Base-by-base conservation (phyloP, 2,888 invertebrate species). In the Mythimna vitellina region DNA sequence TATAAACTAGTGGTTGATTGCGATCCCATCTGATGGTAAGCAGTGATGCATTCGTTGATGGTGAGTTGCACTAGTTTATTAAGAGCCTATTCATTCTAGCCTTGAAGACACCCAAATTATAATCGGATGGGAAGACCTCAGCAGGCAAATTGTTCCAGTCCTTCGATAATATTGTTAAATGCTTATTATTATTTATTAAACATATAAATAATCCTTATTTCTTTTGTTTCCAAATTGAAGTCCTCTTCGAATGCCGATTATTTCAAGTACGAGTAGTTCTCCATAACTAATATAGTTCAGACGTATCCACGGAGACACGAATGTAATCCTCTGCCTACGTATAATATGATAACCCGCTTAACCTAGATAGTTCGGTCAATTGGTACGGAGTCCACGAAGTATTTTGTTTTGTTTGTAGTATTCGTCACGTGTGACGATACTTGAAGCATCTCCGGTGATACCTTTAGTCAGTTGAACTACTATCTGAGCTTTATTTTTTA, bases 281-380 rank as follows among this genome's bases (percentile, higher is more conserved):
- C 14, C n/a, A 51, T 51, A 56, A 12, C 17, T 17, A 20, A 58
- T 54, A 42, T 22, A 49, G 25, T 72, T 60, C 70, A 25, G 49
- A 56, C 25, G 51, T 65, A 38, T 65, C 51, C 62, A 73, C 58
- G 60, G 60, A 53, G 29, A 68, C 63, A 70, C 29, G 32, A 22
- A 53, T 57, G 51, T 67, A 67, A 71, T 77, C 78, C 78, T 32
- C 25, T 49, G 32, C 66, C 66, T 42, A 54, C 65, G 57, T 22
- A 42, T 76, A 65, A 62, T 67, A 67, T 71, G 38, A 71, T 68
- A 75, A 77, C 64, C 78, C 56, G 66, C 60, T 79, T 76, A 79
- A 57, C 66, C 64, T 61, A 67, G 56, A 65, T 66, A 63, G 35
- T n/a, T 42, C 10, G 46, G 35, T 53, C 29, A 66, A 56, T 61